Conservation (phyloP, 92 coral and sea anemone species). For the Plumapathes pennacea region DNA sequence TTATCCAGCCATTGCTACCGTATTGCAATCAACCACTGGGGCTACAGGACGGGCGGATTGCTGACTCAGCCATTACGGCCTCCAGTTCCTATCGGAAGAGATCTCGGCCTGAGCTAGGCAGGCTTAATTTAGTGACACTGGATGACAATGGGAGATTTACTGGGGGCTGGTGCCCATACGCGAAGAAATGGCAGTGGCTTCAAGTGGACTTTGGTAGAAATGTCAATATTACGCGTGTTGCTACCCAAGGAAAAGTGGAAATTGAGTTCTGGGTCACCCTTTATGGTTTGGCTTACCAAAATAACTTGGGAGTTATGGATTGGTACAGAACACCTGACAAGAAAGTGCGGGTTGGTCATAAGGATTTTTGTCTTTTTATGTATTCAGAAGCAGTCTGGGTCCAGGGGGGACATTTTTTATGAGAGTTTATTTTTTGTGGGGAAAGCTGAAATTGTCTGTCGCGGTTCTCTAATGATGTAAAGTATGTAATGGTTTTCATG, state of each 20-base stretch:
- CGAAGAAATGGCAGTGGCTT: constrained; percentile 13
- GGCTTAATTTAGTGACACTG: constrained; percentile 28
- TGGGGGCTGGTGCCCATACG: constrained; percentile 37
- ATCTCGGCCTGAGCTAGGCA: constrained; percentile 17
- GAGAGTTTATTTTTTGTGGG: no score
- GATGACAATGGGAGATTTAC: constrained; percentile 16
- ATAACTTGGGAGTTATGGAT: no score
- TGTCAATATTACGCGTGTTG: constrained; percentile 14
- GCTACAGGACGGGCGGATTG: constrained; percentile 28
- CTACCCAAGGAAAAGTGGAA: constrained; percentile 52
- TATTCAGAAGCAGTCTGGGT: no score
- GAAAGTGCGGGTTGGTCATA: no score
- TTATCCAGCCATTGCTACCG: constrained; percentile 19
- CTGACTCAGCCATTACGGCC: constrained; percentile 20
- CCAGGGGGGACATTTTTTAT: no score
- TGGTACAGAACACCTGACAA: no score
- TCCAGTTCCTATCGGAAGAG: constrained; percentile 15
- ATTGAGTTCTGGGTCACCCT: constrained; percentile 36
- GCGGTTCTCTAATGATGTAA: no score
- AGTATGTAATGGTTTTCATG: no score
- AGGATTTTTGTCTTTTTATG: no score
- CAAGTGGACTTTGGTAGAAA: constrained; percentile 32
- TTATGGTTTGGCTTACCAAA: constrained; percentile 18
- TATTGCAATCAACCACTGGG: constrained; percentile 8
- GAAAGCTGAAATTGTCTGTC: no score